These are phyloP conservation scores for Euwallacea fornicatus DNA, from an alignment of 1,140 invertebrate genomes.

Conservation along the genomic window DNA sequence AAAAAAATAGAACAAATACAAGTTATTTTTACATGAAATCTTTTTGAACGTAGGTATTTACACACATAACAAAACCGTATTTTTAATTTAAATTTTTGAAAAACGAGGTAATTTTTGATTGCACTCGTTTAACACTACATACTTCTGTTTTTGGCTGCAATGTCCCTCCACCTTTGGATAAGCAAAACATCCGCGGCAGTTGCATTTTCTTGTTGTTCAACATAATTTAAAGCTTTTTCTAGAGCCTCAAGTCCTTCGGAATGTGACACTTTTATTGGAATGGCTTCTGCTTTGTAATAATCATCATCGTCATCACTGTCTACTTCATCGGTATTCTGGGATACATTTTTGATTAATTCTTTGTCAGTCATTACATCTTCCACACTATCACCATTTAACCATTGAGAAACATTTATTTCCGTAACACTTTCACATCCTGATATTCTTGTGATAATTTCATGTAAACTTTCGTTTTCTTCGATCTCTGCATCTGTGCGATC, in stretches of 20 bases:
- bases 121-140: not conserved
- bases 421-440: conserved; percentile 9
- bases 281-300: not conserved
- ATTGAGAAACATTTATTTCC: conserved; percentile 9
- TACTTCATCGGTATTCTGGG: not conserved
- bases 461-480: conserved; percentile 2
- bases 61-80: not conserved
- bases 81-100: not conserved
- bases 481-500: not conserved
- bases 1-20: no score
- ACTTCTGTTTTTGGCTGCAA: conserved; percentile 3
- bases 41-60: conserved; percentile 1
- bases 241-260: not conserved
- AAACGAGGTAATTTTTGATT: conserved; percentile 7
- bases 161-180: not conserved
- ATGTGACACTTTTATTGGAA: not conserved
- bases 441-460: conserved; percentile 1
- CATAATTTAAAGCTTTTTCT: conserved; percentile 5
- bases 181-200: not conserved
- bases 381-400: conserved; percentile 15
- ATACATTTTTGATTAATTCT: conserved; percentile 14
- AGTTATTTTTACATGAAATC: not conserved
- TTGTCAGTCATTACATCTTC: conserved; percentile 6
- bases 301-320: conserved; percentile 4
- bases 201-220: conserved; percentile 5